Percentiles rank a stretch among this genome's conserved stretches.
Conservation (phyloP, 2,113 vertebrate genomes). For the Amazona guildingii region DNA sequence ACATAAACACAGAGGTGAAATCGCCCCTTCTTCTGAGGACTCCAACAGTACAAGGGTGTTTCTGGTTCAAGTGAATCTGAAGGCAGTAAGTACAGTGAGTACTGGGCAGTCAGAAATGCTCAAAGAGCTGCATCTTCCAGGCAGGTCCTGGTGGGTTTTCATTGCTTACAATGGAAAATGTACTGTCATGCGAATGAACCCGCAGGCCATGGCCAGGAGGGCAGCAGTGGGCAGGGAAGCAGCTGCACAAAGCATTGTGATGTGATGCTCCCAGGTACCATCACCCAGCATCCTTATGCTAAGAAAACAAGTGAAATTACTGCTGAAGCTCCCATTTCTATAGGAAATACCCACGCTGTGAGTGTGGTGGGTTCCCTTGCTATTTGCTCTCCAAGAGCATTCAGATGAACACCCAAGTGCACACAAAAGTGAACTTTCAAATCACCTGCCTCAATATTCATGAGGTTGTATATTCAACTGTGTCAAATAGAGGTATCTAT, state of each 20-base stretch:
- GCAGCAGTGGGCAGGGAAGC: neutral
- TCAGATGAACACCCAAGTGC: neutral
- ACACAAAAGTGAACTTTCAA: neutral
- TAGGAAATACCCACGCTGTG: neutral
- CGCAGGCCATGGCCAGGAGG: accelerated
- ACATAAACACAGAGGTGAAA: neutral
- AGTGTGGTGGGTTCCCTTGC: neutral
- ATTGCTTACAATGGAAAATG: neutral
- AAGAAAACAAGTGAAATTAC: neutral
- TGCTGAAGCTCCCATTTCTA: neutral
- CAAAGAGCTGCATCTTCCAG: neutral
- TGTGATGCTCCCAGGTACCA: neutral
- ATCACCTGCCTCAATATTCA: neutral
- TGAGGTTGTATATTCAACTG: neutral
- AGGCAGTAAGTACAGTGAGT: neutral
- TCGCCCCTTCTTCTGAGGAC: neutral
- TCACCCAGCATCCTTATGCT: neutral
- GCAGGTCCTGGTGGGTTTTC: neutral
- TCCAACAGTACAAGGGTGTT: neutral
- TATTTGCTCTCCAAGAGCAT: neutral
- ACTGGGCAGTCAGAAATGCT: neutral
- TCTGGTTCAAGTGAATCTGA: neutral
- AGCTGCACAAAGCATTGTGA: neutral
- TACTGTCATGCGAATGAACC: neutral
- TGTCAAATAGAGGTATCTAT: neutral